Evolutionary conservation across 2,113 vertebrate species (phyloP).

Genomic region (Puffinus mauretanicus): DNA sequence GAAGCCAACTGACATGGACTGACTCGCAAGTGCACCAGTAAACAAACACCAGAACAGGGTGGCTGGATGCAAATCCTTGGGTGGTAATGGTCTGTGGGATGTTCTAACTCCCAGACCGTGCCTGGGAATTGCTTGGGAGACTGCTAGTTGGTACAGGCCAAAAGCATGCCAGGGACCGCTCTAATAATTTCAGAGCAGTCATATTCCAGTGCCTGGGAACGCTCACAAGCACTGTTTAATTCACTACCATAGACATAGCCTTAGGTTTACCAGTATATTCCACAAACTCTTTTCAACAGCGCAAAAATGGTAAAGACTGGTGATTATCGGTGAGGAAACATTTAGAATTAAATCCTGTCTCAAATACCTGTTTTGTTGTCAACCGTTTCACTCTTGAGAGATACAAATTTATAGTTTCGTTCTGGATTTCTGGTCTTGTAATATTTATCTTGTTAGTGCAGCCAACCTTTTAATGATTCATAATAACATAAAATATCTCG

Average conservation of each 20-base stretch:
- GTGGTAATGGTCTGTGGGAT: background rate
- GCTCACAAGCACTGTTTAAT: background rate
- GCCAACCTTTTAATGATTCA: background rate
- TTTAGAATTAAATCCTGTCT: background rate
- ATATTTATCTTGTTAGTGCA: background rate
- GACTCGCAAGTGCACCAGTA: background rate
- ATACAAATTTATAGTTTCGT: background rate
- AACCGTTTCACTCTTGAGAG: background rate
- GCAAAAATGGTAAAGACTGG: background rate
- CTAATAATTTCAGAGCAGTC: background rate
- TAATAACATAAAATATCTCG: background rate
- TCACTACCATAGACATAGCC: background rate
- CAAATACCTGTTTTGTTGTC: background rate
- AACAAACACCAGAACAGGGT: background rate
- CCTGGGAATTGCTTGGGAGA: background rate
- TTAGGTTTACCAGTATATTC: background rate
- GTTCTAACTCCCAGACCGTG: background rate
- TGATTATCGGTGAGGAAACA: background rate
- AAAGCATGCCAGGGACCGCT: background rate
- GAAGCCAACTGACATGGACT: background rate
- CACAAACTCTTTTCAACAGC: background rate
- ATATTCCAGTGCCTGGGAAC: background rate
- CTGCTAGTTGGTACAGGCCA: conserved; percentile 18
- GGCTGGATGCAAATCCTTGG: conserved; percentile 24
- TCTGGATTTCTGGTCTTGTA: background rate